phyloP scores from a whole-genome alignment of 2,113 vertebrate genomes.

The Pogonocichla stellata region DNA sequence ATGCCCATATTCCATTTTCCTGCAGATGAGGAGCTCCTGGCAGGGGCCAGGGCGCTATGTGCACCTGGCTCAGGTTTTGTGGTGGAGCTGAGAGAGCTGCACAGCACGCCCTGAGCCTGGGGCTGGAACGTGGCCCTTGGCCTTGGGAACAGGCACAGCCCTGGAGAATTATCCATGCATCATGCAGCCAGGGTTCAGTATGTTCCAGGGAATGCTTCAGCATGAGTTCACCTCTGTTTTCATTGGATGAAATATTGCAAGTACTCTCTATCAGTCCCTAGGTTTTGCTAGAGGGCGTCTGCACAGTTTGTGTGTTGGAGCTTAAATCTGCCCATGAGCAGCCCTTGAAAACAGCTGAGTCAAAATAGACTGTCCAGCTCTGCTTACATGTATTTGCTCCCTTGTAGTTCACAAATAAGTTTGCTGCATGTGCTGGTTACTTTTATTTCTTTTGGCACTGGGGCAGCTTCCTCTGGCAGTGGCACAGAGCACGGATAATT shows the following conservation, averaged over 20 bases:
- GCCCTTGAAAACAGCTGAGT: neutral
- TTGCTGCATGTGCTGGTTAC: neutral
- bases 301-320: neutral
- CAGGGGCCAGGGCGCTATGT: rapidly evolving
- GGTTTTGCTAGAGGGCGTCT: neutral
- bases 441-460: constrained; percentile 34
- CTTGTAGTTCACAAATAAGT: neutral
- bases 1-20: neutral
- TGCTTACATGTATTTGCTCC: neutral
- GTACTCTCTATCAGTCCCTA: neutral
- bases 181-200: neutral
- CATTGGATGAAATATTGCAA: neutral
- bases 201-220: constrained; percentile 11
- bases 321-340: neutral
- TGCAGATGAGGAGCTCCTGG: neutral
- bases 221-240: neutral
- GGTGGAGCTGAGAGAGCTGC: neutral
- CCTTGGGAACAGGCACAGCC: neutral
- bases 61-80: neutral
- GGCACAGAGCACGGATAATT: neutral
- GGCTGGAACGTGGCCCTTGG: neutral
- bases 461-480: constrained; percentile 12
- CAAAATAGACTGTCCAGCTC: neutral
- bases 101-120: rapidly evolving
- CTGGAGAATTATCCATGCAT: neutral